phyloP scores from a whole-genome alignment of 2,113 vertebrate genomes.

The Malurus cyaneus region DNA sequence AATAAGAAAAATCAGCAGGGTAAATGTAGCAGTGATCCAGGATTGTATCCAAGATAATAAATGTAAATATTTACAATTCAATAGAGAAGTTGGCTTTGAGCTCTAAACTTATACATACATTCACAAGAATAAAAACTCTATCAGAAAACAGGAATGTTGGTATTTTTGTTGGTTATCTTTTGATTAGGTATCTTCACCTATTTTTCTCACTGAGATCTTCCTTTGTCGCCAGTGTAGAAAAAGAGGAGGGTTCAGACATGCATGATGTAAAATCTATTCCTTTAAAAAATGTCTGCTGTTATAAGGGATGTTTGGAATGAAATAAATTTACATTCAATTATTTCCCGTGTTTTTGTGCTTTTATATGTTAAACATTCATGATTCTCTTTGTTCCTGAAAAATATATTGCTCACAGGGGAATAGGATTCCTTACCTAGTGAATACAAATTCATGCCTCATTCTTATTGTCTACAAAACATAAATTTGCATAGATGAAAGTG shows the following conservation, averaged over 20 bases:
- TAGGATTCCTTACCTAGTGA: not conserved
- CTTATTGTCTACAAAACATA: not conserved
- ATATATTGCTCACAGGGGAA: not conserved
- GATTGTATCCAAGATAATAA: not conserved
- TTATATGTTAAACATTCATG: not conserved
- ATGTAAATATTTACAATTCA: not conserved
- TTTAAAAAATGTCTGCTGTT: not conserved
- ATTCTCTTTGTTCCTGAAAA: not conserved
- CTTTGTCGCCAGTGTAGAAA: not conserved
- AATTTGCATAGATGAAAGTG: not conserved
- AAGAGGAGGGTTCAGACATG: not conserved
- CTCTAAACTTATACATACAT: not conserved
- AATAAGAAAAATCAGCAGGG: not conserved
- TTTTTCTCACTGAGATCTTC: not conserved
- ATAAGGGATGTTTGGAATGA: not conserved
- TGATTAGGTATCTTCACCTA: not conserved
- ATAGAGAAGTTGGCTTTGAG: not conserved
- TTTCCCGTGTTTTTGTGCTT: not conserved
- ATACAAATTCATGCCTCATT: accelerated
- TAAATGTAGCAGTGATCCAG: not conserved
- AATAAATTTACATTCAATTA: not conserved
- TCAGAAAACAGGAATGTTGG: not conserved
- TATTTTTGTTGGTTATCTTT: not conserved
- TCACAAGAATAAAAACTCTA: not conserved
- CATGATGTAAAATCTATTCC: not conserved